Percentiles rank a stretch among this genome's conserved stretches.
phyloP scores from a whole-genome alignment of 2,113 vertebrate genomes.

The Phaethon lepturus region DNA sequence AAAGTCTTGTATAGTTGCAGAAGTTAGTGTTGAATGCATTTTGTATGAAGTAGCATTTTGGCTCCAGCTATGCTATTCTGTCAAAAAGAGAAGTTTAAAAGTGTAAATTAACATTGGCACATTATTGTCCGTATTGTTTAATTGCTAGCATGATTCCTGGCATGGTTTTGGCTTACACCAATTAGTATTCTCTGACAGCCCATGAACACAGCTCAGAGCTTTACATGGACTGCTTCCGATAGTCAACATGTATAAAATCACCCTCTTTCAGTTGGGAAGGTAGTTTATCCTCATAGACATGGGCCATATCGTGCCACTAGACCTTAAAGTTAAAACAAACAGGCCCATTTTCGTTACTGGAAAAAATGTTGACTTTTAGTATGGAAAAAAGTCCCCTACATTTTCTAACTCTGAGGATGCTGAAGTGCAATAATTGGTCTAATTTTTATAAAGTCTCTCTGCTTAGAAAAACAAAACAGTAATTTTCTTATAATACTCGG shows the following conservation, averaged over 20 bases:
- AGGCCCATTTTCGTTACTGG: accelerated
- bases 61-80: neutral
- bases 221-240: neutral
- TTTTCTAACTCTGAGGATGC: neutral
- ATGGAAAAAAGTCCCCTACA: neutral
- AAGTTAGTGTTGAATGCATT: neutral
- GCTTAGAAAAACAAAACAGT: neutral
- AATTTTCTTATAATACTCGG: neutral
- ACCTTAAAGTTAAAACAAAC: neutral
- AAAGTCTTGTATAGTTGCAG: neutral
- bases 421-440: neutral
- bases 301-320: neutral
- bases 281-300: neutral
- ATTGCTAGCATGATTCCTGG: neutral
- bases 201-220: neutral
- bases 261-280: neutral
- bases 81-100: neutral
- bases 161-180: neutral
- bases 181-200: neutral
- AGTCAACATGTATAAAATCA: neutral
- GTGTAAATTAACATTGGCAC: neutral
- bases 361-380: neutral
- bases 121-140: neutral
- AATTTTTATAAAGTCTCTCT: neutral
- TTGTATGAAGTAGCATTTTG: neutral